Base-by-base conservation (phyloP, 2,797 vertebrate species). In the Cirrhinus mrigala region DNA sequence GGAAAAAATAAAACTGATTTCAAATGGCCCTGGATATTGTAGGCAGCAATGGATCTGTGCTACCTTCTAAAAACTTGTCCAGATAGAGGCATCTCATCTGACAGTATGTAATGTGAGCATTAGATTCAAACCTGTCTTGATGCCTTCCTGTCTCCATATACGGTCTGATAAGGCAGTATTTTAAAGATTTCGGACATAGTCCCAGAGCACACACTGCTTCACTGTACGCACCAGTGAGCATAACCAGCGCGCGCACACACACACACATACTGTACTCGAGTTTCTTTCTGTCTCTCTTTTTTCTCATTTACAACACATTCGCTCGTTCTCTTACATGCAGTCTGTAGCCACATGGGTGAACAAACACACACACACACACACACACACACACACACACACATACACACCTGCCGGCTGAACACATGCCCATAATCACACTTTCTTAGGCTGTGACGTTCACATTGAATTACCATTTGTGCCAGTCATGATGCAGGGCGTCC, bases 381-480 rank as follows among this genome's bases (percentile, higher is more conserved):
- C 54, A 54, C 83, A 60, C 79, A 82, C 84, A 40, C 77, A 74
- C 54, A 54, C 83, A 68, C 79, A 82, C 84, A 40, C 77, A 74
- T 29, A 75, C 68, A 82, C 50, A 79, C 29, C 60, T 37, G 56
- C 16, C 84, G 75, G 12, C 74, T 73, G 48, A 83, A 76, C 76
- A 80, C 46, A 81, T 70, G 20, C 27, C 15, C 77, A 81, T 69
- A 70, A 84, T 79, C 58, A 54, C 74, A 78, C 82, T 87, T 84
- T 87, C 79, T 79, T 56, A 62, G 40, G 27, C 76, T 86, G 48
- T 85, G 86, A 83, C 81, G 75, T 83, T 90, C 84, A 84, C 48
- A 68, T 76, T 81, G 81, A 79, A 83, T 90, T 86, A 89, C 56
- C 60, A 73, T 86, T 87, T 82, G 50, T 81, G 84, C 73, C 87